These are phyloP conservation scores for Dryoscopus gambensis DNA, from an alignment of 2,113 vertebrate genomes.

Conservation along the genomic window DNA sequence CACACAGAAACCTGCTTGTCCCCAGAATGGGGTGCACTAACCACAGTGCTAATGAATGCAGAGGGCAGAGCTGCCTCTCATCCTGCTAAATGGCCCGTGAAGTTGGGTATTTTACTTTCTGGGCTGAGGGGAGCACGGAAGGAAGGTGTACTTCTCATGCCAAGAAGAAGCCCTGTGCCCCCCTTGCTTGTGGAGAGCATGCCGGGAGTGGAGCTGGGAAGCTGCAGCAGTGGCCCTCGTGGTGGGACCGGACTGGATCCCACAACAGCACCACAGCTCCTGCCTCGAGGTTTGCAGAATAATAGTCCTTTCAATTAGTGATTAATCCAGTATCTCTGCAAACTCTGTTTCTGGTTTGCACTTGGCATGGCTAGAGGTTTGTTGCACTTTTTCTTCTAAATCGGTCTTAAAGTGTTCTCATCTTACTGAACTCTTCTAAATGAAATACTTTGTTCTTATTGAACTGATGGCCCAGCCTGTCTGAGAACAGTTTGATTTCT, in stretches of 20 bases:
- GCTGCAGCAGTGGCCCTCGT: background rate
- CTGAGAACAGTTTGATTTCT: background rate
- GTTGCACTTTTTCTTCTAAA: background rate
- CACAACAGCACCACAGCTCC: background rate
- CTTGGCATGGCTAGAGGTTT: background rate
- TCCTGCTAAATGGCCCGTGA: background rate
- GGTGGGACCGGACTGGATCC: background rate
- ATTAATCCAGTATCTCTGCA: background rate
- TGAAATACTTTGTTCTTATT: background rate
- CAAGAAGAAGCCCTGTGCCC: rapidly evolving
- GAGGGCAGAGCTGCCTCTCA: background rate
- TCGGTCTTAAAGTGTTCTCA: background rate
- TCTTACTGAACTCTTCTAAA: background rate
- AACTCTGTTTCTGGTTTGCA: background rate
- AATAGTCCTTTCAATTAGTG: background rate
- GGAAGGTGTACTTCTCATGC: background rate
- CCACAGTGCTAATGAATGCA: background rate
- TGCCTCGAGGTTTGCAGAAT: background rate
- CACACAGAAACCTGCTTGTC: background rate
- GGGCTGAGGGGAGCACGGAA: background rate
- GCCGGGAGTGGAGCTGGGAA: rapidly evolving
- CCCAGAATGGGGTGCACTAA: background rate
- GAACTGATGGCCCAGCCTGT: background rate
- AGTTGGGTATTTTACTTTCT: background rate
- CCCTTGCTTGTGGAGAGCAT: background rate